Conservation (phyloP, 2,797 vertebrate species). For the Coregonus ussuriensis region DNA sequence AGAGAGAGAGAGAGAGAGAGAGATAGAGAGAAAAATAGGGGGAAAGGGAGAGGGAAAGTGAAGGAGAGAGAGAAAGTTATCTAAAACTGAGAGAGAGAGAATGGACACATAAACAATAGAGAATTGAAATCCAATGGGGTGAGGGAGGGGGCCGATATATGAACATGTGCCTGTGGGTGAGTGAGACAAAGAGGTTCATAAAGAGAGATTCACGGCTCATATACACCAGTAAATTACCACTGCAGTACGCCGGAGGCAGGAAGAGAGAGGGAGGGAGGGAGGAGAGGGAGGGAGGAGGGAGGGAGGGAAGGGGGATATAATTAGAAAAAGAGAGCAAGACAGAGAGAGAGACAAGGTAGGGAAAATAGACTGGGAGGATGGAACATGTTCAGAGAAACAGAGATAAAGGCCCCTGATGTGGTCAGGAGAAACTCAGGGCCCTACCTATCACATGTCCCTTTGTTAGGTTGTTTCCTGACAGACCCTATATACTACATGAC, state of each 20-base stretch:
- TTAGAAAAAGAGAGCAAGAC: slow-evolving; percentile 16
- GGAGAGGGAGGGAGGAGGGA: slow-evolving; percentile 1
- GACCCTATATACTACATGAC: background rate
- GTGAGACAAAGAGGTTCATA: slow-evolving; percentile 51
- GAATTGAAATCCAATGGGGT: slow-evolving; percentile 35
- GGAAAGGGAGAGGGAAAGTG: slow-evolving; percentile 14
- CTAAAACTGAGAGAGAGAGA: slow-evolving; percentile 25
- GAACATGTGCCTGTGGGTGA: slow-evolving; percentile 46
- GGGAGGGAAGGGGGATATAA: background rate
- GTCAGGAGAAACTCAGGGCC: background rate
- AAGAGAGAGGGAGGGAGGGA: slow-evolving; percentile 9
- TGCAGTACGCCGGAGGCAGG: slow-evolving; percentile 26
- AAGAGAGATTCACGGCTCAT: slow-evolving; percentile 53
- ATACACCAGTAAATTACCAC: slow-evolving; percentile 57
- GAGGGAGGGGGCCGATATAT: slow-evolving; percentile 38
- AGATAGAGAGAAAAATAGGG: background rate
- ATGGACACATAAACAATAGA: slow-evolving; percentile 28
- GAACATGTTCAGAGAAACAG: slow-evolving; percentile 6
- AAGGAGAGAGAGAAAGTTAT: slow-evolving; percentile 31
- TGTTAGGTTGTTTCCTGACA: background rate
- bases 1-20: background rate
- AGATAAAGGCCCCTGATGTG: background rate
- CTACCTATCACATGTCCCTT: background rate
- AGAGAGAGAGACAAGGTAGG: slow-evolving; percentile 25
- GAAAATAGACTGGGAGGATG: slow-evolving; percentile 20